Percentiles rank a stretch among this genome's conserved stretches.
These are phyloP conservation scores for Agrilus biguttatus DNA, from an alignment of 2,888 invertebrate genomes.

Conservation along the genomic window DNA sequence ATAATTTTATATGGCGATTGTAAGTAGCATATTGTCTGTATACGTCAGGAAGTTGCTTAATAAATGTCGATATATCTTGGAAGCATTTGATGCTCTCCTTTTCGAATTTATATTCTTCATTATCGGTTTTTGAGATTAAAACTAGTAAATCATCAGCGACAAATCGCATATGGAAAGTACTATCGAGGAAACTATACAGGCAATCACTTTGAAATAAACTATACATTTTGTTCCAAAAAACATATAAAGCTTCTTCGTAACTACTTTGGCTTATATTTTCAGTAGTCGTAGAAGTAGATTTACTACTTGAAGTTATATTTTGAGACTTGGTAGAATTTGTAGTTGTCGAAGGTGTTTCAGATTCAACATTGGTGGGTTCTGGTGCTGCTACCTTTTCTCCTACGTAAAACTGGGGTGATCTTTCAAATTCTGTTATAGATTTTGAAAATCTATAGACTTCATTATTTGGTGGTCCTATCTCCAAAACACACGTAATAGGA, in stretches of 20 bases:
- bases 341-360: neutral
- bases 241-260: neutral
- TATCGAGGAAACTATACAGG: slow-evolving; percentile 1
- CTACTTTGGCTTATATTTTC: neutral
- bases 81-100: no score
- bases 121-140: neutral
- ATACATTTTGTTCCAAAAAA: slow-evolving; percentile 6
- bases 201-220: slow-evolving; percentile 1
- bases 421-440: no score
- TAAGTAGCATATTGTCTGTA: slow-evolving; percentile 4
- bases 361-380: neutral
- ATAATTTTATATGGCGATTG: slow-evolving; percentile 5
- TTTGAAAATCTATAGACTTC: neutral
- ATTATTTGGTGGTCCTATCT: slow-evolving; percentile 1
- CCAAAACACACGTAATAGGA: slow-evolving; percentile 1
- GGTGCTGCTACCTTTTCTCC: no score
- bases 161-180: slow-evolving; percentile 3
- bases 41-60: neutral
- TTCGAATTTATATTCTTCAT: neutral
- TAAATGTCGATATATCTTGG: no score
- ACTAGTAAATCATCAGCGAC: neutral
- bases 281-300: neutral
- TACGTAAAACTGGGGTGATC: no score
- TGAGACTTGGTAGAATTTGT: neutral
- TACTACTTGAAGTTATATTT: neutral